phyloP scores from a whole-genome alignment of 2,113 vertebrate species.

The Psephotus haematonotus region DNA sequence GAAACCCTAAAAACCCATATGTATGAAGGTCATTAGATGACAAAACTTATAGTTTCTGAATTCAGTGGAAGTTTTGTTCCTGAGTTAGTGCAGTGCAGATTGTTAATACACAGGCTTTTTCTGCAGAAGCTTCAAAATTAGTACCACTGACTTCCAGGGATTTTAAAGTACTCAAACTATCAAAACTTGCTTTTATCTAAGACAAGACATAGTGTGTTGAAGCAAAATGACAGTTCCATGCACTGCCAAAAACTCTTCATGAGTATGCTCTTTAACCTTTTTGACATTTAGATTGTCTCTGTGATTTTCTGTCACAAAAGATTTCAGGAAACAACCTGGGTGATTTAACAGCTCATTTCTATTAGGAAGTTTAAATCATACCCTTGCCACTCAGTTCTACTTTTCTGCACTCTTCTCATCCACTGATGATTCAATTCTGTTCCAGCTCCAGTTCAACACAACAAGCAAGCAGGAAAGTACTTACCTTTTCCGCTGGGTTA shows the following conservation, averaged over 20 bases:
- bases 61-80: neutral
- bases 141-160: neutral
- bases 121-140: neutral
- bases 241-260: neutral
- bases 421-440: neutral
- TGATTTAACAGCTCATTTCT: neutral
- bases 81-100: neutral
- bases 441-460: neutral
- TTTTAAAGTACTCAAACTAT: neutral
- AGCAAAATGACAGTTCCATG: neutral
- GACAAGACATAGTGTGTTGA: neutral
- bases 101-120: neutral
- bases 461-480: neutral
- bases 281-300: neutral
- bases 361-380: neutral
- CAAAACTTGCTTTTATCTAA: neutral
- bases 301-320: neutral
- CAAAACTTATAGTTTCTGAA: neutral
- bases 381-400: neutral
- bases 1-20: neutral
- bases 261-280: neutral
- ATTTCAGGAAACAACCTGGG: neutral
- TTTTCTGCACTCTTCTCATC: neutral
- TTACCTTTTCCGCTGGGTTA: neutral
- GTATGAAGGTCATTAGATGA: neutral